Conservation (phyloP, 1,140 invertebrate genomes). For the Agraylea sexmaculata region DNA sequence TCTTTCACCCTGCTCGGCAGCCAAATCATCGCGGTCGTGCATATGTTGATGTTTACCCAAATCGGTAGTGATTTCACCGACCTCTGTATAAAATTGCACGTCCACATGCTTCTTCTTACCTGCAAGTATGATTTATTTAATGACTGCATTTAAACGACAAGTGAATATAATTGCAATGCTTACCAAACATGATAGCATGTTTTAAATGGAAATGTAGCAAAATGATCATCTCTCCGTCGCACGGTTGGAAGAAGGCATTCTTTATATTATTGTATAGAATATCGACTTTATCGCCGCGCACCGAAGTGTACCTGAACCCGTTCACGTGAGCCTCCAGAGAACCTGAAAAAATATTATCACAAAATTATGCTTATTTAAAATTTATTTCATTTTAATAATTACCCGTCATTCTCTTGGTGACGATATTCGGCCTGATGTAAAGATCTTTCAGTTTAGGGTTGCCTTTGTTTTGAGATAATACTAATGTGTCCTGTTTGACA, state of each 20-base stretch:
- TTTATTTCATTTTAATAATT: constrained; percentile 17
- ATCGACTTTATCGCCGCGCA: constrained; percentile 97
- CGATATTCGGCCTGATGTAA: constrained; percentile 97
- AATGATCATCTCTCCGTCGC: constrained; percentile 99
- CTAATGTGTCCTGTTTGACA: constrained; percentile 97
- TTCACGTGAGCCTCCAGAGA: constrained; percentile 91
- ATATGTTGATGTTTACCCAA: constrained; percentile 98
- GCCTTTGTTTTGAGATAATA: constrained; percentile 90
- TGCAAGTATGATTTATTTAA: constrained; percentile 17
- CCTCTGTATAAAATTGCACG: constrained; percentile 99
- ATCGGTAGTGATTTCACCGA: constrained; percentile 99
- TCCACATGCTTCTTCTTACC: constrained; percentile 96
- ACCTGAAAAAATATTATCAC: constrained; percentile 26
- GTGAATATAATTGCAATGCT: constrained; percentile 19
- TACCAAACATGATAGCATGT: constrained; percentile 95
- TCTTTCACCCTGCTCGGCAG: constrained; percentile 95
- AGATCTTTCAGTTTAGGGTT: constrained; percentile 98
- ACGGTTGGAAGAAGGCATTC: constrained; percentile 99
- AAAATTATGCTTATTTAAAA: too few relatives aligned
- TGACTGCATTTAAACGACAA: neutral
- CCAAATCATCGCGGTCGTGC: constrained; percentile 97
- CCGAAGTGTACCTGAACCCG: constrained; percentile 96
- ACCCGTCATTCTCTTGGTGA: constrained; percentile 91
- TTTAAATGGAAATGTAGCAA: constrained; percentile 97
- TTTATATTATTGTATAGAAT: constrained; percentile 99